These are phyloP conservation scores for Dromiciops gliroides DNA, from an alignment of 2,113 vertebrate genomes.

Conservation along the genomic window DNA sequence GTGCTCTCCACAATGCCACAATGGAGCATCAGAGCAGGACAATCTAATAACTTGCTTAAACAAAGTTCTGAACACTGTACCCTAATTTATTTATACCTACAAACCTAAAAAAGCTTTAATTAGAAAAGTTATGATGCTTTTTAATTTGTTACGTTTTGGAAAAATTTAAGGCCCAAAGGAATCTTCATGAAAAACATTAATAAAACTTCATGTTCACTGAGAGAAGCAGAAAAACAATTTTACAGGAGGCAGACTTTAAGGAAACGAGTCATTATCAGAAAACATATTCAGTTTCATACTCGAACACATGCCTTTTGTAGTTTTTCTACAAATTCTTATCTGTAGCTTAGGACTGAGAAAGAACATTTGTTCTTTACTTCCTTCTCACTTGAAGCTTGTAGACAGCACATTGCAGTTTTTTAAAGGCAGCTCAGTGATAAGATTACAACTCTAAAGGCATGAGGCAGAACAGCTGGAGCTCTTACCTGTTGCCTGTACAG, in stretches of 20 bases:
- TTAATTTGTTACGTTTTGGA: slow-evolving; percentile 41
- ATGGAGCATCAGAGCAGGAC: not conserved
- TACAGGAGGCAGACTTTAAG: not conserved
- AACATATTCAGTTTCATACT: slow-evolving; percentile 34
- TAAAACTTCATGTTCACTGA: slow-evolving; percentile 53
- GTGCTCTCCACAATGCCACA: not conserved
- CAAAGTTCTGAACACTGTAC: slow-evolving; percentile 14
- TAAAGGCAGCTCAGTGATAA: not conserved
- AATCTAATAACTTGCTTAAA: slow-evolving; percentile 27
- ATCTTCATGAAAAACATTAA: slow-evolving; percentile 35
- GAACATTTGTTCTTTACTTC: slow-evolving; percentile 37
- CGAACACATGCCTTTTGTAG: slow-evolving; percentile 9
- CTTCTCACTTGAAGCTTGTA: slow-evolving; percentile 48
- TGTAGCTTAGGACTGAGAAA: slow-evolving; percentile 64
- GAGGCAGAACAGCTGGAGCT: not conserved
- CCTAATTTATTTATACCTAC: slow-evolving; percentile 28
- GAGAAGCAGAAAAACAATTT: slow-evolving; percentile 54
- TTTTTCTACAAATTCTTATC: slow-evolving; percentile 57
- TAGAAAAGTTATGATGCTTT: slow-evolving; percentile 16
- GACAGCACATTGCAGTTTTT: not conserved
- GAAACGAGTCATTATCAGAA: slow-evolving; percentile 46
- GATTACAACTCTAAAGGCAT: slow-evolving; percentile 27
- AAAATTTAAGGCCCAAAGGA: slow-evolving; percentile 12
- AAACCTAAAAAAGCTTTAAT: slow-evolving; percentile 5
- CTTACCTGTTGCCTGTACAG: slow-evolving; percentile 96